Evolutionary conservation across 2,113 vertebrate genomes (phyloP), one percentile per base, ranked within the genome.

Genomic region (Scopus umbretta): DNA sequence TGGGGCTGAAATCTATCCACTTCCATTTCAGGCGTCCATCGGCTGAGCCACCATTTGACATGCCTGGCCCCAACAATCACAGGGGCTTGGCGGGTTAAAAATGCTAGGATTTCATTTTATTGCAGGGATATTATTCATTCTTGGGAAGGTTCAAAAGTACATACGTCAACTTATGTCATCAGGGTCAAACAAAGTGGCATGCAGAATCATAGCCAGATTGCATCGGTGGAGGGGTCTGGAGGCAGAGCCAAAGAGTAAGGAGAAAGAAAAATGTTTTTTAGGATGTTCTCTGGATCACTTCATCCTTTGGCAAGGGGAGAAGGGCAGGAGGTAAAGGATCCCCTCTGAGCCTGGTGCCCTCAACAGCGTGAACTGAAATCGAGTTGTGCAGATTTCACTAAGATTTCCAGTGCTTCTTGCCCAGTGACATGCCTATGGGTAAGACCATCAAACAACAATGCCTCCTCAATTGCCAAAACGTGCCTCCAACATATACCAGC

Each of bases 71-170:
- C 80, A 61, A 43, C 81, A 82, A 86, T 85, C 68, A 30, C 50
- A 83, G 94, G 70, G 92, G 79, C 82, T 94, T 10, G 89, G 87
- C 2, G 87, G 82, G 93, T 86, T 96, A 97, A 97, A 97, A 97
- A 96, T 30, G 96, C 95, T 96, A 95, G 96, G 95, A 97, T 96
- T 96, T 96, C 91, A 32, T 95, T 97, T 97, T 97, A 97, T 96
- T 96, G 97, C 96, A 71, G 95, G 94, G 95, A 94, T 96, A 97
- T 97, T 94, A 97, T 90, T 97, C 95, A 97, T 97, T 97, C 96
- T 95, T 90, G 90, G 71, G 92, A 94, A 97, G 93, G 96, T 97
- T 97, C 97, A 97, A 97, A 97, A 97, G 96, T 97, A 96, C 96
- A 97, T 80, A 81, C 74, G 36, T 96, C 96, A 91, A 94, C 94